A percentile compares a stretch with the other conserved stretches of the same genome.
Evolutionary conservation across 1,140 invertebrate species (phyloP).

Genomic region (Drosophila nasuta): DNA sequence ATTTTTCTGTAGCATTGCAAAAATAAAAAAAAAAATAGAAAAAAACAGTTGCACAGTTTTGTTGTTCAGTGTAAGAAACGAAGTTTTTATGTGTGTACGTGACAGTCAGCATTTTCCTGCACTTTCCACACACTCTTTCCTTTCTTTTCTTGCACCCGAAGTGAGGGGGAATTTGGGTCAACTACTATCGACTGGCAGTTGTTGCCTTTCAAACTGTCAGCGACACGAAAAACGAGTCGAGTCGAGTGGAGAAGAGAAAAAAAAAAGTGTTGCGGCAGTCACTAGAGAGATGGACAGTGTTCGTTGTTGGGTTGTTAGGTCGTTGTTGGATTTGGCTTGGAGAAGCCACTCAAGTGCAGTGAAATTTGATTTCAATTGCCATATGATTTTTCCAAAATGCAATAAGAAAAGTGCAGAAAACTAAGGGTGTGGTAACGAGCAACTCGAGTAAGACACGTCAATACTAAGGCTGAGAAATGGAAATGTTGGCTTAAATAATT

Average conservation of each 20-base stretch:
- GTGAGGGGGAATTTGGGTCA: conserved; percentile 63
- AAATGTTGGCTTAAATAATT: conserved; percentile 51
- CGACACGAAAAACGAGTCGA: conserved; percentile 38
- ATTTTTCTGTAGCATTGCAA: conserved; percentile 25
- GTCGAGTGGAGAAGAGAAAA: background rate
- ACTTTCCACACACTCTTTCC: background rate
- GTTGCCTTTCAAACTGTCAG: conserved; percentile 69
- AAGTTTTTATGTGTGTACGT: conserved; percentile 53
- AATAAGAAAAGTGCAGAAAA: conserved; percentile 11
- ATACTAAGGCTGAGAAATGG: background rate
- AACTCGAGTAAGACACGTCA: background rate
- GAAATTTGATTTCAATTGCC: conserved; percentile 81
- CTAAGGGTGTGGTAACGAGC: conserved; percentile 5
- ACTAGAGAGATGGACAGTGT: conserved; percentile 57
- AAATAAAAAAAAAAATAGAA: conserved; percentile 3
- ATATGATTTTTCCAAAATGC: conserved; percentile 63
- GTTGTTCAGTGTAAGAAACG: conserved; percentile 10
- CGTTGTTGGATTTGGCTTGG: conserved; percentile 6
- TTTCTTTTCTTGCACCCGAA: conserved; percentile 1
- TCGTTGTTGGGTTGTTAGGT: conserved; percentile 16
- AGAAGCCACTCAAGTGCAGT: conserved; percentile 66
- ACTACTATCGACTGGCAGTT: conserved; percentile 78
- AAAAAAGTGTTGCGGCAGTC: conserved; percentile 61
- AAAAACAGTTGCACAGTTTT: conserved; percentile 46
- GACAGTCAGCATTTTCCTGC: conserved; percentile 49